Percentiles rank a stretch among this genome's conserved stretches.
Conservation (phyloP, 2,888 invertebrate genomes). For the Xestia c-nigrum region DNA sequence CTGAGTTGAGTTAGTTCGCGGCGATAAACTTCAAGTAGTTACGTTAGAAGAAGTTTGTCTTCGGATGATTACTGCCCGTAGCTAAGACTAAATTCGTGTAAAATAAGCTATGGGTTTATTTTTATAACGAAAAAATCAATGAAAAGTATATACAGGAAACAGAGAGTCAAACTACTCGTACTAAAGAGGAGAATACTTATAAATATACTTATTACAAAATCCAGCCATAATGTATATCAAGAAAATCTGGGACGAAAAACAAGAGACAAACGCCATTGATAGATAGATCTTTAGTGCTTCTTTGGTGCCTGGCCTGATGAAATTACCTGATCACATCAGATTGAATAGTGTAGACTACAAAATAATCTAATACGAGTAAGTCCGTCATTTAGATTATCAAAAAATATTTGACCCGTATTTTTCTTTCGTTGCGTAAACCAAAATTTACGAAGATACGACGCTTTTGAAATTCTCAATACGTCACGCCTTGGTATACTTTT, state of each 20-base stretch:
- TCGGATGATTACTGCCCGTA: background rate
- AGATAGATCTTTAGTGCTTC: background rate
- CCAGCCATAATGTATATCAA: background rate
- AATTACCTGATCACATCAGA: background rate
- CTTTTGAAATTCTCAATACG: too few species aligned
- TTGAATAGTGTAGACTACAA: background rate
- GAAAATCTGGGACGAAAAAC: background rate
- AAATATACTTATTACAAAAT: background rate
- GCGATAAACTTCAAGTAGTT: background rate
- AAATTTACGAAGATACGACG: too few species aligned
- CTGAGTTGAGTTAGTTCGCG: constrained; percentile 6
- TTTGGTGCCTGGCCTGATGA: background rate
- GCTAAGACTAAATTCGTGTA: background rate
- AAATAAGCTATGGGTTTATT: background rate
- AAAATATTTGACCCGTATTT: too few species aligned
- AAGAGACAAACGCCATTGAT: background rate
- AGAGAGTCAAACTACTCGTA: background rate
- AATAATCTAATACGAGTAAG: too few species aligned
- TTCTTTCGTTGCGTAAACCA: too few species aligned
- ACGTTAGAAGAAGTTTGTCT: background rate
- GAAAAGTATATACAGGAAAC: background rate
- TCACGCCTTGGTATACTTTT: too few species aligned
- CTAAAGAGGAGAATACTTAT: too few species aligned
- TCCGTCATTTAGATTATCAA: too few species aligned
- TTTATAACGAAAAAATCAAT: background rate